These are phyloP conservation scores for Drosophila mayaguana DNA, from an alignment of 2,888 invertebrate species.

Conservation along the genomic window DNA sequence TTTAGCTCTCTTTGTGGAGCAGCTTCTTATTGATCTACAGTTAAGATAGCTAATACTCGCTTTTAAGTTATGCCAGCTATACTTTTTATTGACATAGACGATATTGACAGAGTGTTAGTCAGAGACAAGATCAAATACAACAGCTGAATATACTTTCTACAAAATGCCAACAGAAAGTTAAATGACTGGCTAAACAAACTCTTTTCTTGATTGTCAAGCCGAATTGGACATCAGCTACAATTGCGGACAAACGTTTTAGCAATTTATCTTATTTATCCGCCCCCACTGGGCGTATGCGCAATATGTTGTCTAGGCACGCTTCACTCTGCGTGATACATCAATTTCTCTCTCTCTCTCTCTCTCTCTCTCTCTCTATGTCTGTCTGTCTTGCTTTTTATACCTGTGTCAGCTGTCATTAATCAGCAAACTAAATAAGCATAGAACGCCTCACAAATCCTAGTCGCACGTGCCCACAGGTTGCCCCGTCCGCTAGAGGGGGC, in stretches of 20 bases:
- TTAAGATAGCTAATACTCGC: too few species aligned
- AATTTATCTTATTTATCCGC: slow-evolving; percentile 13
- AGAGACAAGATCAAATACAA: background rate
- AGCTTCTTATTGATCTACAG: too few species aligned
- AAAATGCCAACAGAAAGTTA: too few species aligned
- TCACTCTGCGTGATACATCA: slow-evolving; percentile 30
- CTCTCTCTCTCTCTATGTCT: background rate
- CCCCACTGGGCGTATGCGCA: slow-evolving; percentile 40
- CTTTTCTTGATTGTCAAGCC: background rate
- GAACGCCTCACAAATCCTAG: slow-evolving; percentile 63
- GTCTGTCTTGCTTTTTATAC: background rate
- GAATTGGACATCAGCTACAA: background rate
- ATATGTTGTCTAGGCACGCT: slow-evolving; percentile 21
- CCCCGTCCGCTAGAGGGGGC: slow-evolving; percentile 8
- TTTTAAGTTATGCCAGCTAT: too few species aligned
- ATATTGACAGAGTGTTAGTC: too few species aligned
- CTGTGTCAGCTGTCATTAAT: slow-evolving; percentile 51
- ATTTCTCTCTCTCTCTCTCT: background rate
- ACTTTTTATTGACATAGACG: too few species aligned
- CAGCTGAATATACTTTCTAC: background rate
- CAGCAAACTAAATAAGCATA: slow-evolving; percentile 61
- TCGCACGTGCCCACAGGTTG: slow-evolving; percentile 65
- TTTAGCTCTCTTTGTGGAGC: too few species aligned
- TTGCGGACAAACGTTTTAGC: background rate
- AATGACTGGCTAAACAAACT: background rate